phyloP scores from a whole-genome alignment of 2,888 invertebrate species.

The Acleris holmiana region DNA sequence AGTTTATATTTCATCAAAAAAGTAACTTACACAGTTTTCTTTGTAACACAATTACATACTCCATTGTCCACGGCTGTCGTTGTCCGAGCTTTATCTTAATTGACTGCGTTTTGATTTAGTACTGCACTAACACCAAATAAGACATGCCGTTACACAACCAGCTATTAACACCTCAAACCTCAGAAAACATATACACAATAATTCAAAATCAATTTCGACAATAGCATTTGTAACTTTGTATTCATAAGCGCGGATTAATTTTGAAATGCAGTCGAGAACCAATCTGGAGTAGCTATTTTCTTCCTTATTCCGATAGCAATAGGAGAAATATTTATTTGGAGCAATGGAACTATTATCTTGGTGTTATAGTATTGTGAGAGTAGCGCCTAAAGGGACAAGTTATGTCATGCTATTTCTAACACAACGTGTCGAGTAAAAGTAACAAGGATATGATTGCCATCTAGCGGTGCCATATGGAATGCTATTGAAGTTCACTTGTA shows the following conservation, averaged over 20 bases:
- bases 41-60: slow-evolving; percentile 38
- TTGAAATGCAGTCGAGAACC: slow-evolving; percentile 40
- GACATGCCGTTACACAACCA: slow-evolving; percentile 44
- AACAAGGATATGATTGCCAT: slow-evolving; percentile 79
- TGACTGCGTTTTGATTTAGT: slow-evolving; percentile 82
- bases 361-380: slow-evolving; percentile 61
- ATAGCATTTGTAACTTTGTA: slow-evolving; percentile 53
- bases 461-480: slow-evolving; percentile 53
- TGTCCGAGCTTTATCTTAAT: slow-evolving; percentile 80
- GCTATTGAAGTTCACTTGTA: slow-evolving; percentile 61
- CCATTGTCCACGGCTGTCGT: slow-evolving; percentile 78
- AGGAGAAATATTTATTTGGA: slow-evolving; percentile 39
- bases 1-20: slow-evolving; percentile 11
- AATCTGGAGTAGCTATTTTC: slow-evolving; percentile 38
- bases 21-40: slow-evolving; percentile 20
- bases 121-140: slow-evolving; percentile 59
- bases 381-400: slow-evolving; percentile 73
- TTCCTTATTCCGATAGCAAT: slow-evolving; percentile 43
- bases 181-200: slow-evolving; percentile 44
- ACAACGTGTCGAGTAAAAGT: slow-evolving; percentile 71
- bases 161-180: slow-evolving; percentile 14
- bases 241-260: slow-evolving; percentile 47
- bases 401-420: slow-evolving; percentile 75
- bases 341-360: slow-evolving; percentile 46
- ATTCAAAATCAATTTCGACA: slow-evolving; percentile 45